Evolutionary conservation across 2,888 invertebrate species (phyloP), one percentile per base, ranked within the genome.

Genomic region (Yponomeuta plumbellus): DNA sequence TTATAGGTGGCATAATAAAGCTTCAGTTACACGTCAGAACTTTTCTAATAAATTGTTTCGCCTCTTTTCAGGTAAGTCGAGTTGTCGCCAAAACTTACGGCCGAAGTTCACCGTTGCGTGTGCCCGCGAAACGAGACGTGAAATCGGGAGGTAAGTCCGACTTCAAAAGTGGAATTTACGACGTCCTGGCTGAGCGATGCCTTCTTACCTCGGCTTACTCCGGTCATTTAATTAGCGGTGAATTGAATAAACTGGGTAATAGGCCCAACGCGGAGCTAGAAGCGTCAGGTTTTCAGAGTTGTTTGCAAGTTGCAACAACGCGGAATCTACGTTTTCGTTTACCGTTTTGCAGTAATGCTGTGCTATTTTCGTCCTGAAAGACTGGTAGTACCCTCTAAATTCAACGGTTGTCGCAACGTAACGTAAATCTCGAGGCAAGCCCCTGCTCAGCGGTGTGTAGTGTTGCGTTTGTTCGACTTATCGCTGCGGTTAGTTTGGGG

Each of bases 391-490:
- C 13, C 44, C 44, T 52, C 44, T 52, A 52, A 52, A 52, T 52
- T 17, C 44, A 52, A 52, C 44, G 44, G 10, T 13, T 52, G 44
- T 52, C 44, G 6, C 23, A 59, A 59, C 21, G 59, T 21, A 59
- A 22, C 59, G 21, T 22, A 58, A 59, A 21, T 59, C 59, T 59
- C 59, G 44, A 17, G 17, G 17, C 44, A 52, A 52, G 17, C 44
- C 44, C 44, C 44, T 13, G 44, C 44, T 52, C 44, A 52, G 44
- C 44, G 44, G 44, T 52, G 44, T 52, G 44, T 52, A 52, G 44
- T 52, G 44, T 52, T 52, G 59, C 59, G 21, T 59, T 59, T 65
- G 61, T 64, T 65, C 67, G 56, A 66, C 64, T 65, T 65, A 65
- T 64, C 66, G 58, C 58, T 26, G 59, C 59, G 59, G 59, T 59